Evolutionary conservation across 1,140 invertebrate species (phyloP), one percentile per base, ranked within the genome.

Genomic region (Acromyrmex echinatior): DNA sequence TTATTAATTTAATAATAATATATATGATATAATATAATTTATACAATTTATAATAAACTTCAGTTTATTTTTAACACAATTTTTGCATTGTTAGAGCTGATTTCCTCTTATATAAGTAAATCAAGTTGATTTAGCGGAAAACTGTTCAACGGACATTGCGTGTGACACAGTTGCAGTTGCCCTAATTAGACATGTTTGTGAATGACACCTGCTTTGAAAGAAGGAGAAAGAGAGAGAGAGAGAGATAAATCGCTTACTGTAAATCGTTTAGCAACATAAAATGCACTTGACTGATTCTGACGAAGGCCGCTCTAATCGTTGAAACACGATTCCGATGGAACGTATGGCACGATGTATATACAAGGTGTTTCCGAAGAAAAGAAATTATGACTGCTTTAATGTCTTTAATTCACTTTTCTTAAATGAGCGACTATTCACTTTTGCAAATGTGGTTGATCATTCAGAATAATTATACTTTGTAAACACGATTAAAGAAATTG

Each of bases 251-350:
- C 21, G 35, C 35, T 51, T 21, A 10, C 49, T 53, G 39, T 56
- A 56, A 81, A 81, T 74, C 68, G 80, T 74, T 74, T 62, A 82
- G 60, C 80, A 56, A 49, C 18, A 25, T 62, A 31, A 82, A 82
- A 58, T 12, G n/a, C 28, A 53, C 49, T 71, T 16, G 49, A 31
- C 4, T 58, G 49, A 71, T 71, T 81, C 49, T 39, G 21, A 70
- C 28, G n/a, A 56, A 70, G 28, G 63, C n/a, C 28, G 18, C 31
- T 53, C 3, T 21, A n/a, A 80, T 25, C 5, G 21, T 81, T 35
- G 31, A 81, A 81, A 81, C 2, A 14, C 5, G 21, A 81, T 39
- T 35, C 49, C 28, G 49, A 5, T 25, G 4, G 0, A 28, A 39
- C 5, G 28, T 12, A 39, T 56, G 5, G 7, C n/a, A 35, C 12